Base-by-base conservation (phyloP, 1,140 invertebrate genomes). In the Antheraea pernyi region DNA sequence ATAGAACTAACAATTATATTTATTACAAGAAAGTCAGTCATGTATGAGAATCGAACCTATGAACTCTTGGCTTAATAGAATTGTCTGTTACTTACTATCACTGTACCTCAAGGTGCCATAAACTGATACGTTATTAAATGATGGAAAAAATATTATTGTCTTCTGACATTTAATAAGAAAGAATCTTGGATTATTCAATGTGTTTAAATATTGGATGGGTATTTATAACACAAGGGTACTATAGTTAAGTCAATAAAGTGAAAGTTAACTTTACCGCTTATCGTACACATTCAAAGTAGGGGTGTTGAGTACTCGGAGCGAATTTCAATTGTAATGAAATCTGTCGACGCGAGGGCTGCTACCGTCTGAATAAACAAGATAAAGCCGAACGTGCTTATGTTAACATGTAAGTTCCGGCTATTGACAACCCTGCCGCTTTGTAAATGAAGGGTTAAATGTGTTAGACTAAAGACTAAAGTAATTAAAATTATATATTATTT, bases 291-390 rank as follows among this genome's bases (percentile, higher is more conserved):
- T 19, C 60, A 16, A 13, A 30, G 60, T 61, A 61, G 60, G 60
- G 36, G 63, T n/a, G 30, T n/a, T 19, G 37, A 42, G 18, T 37
- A 19, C 63, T 65, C 63, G 42, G 10, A 61, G 30, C 65, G 65
- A 66, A 58, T 66, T 66, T 66, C 65, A 66, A 66, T 66, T 66
- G 65, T 66, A 66, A 66, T 66, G 39, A 66, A 66, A 66, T 66
- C 42, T 66, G 65, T 66, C 65, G 60, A 61, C 60, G n/a, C 60
- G 65, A 66, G 65, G 65, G 65, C 30, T 66, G 65, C 65, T 18
- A 66, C 65, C 65, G 65, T 66, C 65, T 66, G 65, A 66, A 46
- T 66, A 66, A 66, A 66, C 65, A 66, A 66, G 65, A 66, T 66
- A 66, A 66, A 66, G 65, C 65, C 18, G 65, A 66, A 46, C 48